Evolutionary conservation across 1,140 invertebrate genomes (phyloP), one percentile per base, ranked within the genome.

Genomic region (Lepidurus couesii): DNA sequence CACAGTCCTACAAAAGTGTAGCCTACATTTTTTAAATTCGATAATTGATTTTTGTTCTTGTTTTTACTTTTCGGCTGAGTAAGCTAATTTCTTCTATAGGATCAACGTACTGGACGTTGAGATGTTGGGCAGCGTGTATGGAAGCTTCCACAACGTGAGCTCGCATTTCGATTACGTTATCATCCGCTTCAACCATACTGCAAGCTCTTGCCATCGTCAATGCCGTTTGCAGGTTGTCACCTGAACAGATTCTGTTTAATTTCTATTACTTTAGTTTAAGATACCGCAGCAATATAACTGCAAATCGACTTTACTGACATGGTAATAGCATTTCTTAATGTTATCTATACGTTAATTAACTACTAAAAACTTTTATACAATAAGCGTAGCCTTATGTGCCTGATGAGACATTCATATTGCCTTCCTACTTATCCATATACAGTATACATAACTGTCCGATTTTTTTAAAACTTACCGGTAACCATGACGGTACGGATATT

Each of bases 171-270:
- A 88, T 85, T 7, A 89, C 84, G 74, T 84, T 80, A 79, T 88
- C 87, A n/a, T 83, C 79, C 3, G 82, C 77, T 0, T 84, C 80
- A 7, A 90, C 84, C 82, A 90, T 87, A 21, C 84, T 85, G 83
- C 88, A 88, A 81, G 88, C 88, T 13, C 88, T 82, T 9, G 87
- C 89, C n/a, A 88, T 86, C 82, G 86, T 87, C n/a, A 89, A 81
- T 8, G 89, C 89, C n/a, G 89, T 90, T 74, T 88, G 83, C 21
- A 90, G 85, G 82, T 89, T 90, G 81, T 90, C 89, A 45, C 87
- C 84, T 84, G 76, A 34, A 77, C 9, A 75, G 53, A 44, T 75
- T 44, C 0, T 6, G 16, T 43, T 26, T 1, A 26, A 75, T 42
- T 21, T 10, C 4, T 75, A 21, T 42, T 24, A 4, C 34, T 4